Percentiles rank a stretch among this genome's conserved stretches.
These are phyloP conservation scores for Excalfactoria chinensis DNA, from an alignment of 2,113 vertebrate genomes.

Conservation along the genomic window DNA sequence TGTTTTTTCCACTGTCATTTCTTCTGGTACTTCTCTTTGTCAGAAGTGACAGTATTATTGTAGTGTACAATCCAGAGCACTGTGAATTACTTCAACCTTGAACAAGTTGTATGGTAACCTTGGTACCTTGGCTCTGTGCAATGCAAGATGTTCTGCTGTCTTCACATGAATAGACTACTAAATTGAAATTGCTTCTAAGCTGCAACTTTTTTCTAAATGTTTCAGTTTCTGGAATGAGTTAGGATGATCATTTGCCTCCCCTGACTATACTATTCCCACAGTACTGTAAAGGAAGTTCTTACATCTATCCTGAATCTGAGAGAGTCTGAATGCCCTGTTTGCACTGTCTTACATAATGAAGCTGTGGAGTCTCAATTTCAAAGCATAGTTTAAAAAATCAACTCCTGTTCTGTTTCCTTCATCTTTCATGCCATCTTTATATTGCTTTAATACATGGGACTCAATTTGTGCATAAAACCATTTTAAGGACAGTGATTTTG, in stretches of 20 bases:
- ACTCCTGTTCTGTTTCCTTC: background rate
- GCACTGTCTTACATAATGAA: background rate
- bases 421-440: background rate
- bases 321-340: background rate
- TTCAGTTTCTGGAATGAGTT: background rate
- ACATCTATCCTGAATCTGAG: background rate
- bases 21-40: background rate
- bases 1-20: background rate
- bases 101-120: background rate
- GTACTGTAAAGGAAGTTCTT: background rate
- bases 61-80: background rate
- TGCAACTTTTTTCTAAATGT: background rate
- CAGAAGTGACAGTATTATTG: background rate
- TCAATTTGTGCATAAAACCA: background rate
- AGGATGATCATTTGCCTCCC: background rate
- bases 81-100: background rate
- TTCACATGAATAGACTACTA: background rate
- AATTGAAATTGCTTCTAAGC: background rate
- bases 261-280: background rate
- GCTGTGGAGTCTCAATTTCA: background rate
- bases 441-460: background rate
- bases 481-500: background rate
- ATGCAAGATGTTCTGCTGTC: background rate
- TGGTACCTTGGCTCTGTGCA: background rate
- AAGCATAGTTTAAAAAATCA: background rate